Evolutionary conservation across 2,113 vertebrate species (phyloP), one percentile per base, ranked within the genome.

Genomic region (Ondatra zibethicus): DNA sequence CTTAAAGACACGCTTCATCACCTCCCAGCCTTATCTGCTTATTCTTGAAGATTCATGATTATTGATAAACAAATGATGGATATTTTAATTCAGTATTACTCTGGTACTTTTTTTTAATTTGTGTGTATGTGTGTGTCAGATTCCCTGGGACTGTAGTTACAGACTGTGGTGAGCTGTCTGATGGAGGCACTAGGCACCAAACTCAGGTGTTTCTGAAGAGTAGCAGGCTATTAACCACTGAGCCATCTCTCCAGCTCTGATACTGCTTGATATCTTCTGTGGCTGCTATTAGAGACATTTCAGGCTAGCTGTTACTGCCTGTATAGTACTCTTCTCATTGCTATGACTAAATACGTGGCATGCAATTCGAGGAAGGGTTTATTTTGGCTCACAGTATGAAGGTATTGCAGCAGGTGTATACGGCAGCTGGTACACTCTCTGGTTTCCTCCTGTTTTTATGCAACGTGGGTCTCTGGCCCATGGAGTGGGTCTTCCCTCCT

Each of bases 21-120:
- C 68, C 36, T n/a, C 68, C 68, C 68, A 72, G 36, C 16, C 36
- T 72, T 72, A 72, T n/a, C 36, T 72, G 36, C 17, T 72, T 72
- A 21, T 55, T 78, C 94, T 68, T 61, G n/a, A n/a, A 55, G n/a
- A 97, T 84, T 94, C 72, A 42, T 96, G 39, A 87, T 76, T 25
- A 11, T 31, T 91, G 63, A 52, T 93, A 39, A 97, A 90, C 93
- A 42, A 78, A 80, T 42, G 31, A 55, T 85, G 11, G 13, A 25
- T 45, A n/a, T 58, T 90, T 84, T 85, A 95, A 63, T 31, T 92
- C 65, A n/a, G 3, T 66, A 87, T 66, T n/a, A 36, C 33, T 65
- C 25, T 88, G 73, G 82, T 76, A 36, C 63, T 73, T 29, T 33
- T 66, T 31, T 33, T 14, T 13, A 68, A 68, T 33, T 33, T 68